Conservation (phyloP, 1,140 invertebrate species). For the Zaprionus africanus region DNA sequence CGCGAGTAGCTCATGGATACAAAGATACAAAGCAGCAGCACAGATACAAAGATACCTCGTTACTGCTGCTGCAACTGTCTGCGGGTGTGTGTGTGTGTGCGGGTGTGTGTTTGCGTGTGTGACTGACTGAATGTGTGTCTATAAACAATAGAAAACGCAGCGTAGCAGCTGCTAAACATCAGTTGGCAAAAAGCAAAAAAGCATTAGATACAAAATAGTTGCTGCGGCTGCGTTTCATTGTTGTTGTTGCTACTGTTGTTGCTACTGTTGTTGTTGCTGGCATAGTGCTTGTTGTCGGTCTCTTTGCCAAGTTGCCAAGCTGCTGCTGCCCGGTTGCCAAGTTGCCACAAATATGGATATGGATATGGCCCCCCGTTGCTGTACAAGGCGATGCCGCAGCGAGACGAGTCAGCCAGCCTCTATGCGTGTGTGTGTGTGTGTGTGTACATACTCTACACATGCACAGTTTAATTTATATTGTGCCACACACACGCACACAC, state of each 20-base stretch:
- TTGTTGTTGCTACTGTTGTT: not conserved
- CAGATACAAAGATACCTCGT: not conserved
- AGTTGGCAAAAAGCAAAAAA: slow-evolving; percentile 45
- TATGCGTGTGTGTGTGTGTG: not conserved
- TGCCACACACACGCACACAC: slow-evolving; percentile 25
- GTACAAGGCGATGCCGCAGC: slow-evolving; percentile 37
- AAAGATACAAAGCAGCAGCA: slow-evolving; percentile 2
- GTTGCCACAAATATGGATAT: slow-evolving; percentile 60
- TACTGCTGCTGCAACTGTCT: slow-evolving; percentile 10
- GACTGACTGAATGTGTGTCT: slow-evolving; percentile 28
- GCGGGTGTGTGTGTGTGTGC: slow-evolving; percentile 12
- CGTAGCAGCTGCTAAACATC: slow-evolving; percentile 68
- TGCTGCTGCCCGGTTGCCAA: slow-evolving; percentile 20
- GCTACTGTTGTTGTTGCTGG: not conserved
- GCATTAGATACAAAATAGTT: slow-evolving; percentile 72
- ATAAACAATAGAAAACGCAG: slow-evolving; percentile 58
- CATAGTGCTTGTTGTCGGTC: slow-evolving; percentile 19
- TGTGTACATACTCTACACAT: slow-evolving; percentile 20
- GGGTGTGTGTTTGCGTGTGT: slow-evolving; percentile 26
- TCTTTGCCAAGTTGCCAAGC: slow-evolving; percentile 46
- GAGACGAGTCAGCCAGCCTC: not conserved
- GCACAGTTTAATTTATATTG: slow-evolving; percentile 62
- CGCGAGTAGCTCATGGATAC: not conserved
- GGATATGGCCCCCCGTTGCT: slow-evolving; percentile 52
- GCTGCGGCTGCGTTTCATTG: slow-evolving; percentile 47